A percentile compares a stretch with the other conserved stretches of the same genome.
These are phyloP conservation scores for Vultur gryphus DNA, from an alignment of 2,797 vertebrate species.

Conservation along the genomic window DNA sequence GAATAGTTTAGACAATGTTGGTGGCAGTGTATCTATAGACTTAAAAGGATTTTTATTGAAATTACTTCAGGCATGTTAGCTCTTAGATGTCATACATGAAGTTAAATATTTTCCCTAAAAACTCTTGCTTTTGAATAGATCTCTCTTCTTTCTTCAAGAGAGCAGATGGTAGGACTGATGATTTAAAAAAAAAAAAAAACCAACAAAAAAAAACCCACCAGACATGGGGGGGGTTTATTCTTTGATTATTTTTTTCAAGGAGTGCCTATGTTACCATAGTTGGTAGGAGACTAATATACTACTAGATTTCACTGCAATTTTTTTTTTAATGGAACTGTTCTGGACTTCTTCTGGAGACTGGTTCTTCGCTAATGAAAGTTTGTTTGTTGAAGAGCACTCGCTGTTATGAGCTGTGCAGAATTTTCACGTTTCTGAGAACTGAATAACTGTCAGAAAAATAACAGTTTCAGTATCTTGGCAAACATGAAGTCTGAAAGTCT, in stretches of 20 bases:
- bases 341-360: background rate
- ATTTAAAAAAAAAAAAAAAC: background rate
- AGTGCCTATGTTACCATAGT: background rate
- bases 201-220: background rate
- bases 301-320: background rate
- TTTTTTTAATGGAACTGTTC: background rate
- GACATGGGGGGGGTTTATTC: background rate
- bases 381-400: background rate
- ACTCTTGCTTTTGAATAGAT: background rate
- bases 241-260: background rate
- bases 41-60: background rate
- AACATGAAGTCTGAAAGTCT: background rate
- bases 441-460: background rate
- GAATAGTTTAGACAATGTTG: background rate
- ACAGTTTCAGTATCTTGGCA: background rate
- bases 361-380: background rate
- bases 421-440: background rate
- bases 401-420: background rate
- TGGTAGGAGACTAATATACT: background rate
- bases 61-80: background rate
- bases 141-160: background rate
- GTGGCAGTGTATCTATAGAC: background rate
- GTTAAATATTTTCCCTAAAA: background rate
- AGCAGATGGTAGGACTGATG: background rate
- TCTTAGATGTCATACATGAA: background rate